Conservation (phyloP, 2,113 vertebrate species). For the Hemibagrus wyckioides region DNA sequence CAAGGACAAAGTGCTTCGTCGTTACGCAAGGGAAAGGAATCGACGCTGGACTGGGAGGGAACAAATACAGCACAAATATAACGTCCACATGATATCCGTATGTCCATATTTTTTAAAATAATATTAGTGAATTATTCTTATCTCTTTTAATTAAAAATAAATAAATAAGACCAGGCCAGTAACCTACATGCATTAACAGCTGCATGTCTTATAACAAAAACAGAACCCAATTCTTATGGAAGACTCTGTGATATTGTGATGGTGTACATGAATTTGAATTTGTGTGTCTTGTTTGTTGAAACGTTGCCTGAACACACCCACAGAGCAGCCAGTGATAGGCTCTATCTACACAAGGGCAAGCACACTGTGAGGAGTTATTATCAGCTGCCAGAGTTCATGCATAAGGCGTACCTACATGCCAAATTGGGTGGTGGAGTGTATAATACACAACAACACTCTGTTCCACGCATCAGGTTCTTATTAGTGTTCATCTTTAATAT, state of each 20-base stretch:
- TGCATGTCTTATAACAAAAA: neutral
- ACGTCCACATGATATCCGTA: neutral
- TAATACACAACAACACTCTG: conserved; percentile 17
- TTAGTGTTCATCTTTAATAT: neutral
- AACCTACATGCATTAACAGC: neutral
- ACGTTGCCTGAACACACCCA: conserved; percentile 40
- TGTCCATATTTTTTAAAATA: neutral
- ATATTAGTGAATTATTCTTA: neutral
- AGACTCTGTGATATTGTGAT: neutral
- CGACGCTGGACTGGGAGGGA: neutral
- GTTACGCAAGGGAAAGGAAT: neutral
- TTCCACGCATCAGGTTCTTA: conserved; percentile 2
- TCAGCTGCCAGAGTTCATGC: conserved; percentile 54
- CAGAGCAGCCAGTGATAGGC: conserved; percentile 40
- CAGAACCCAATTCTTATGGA: neutral
- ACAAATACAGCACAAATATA: neutral
- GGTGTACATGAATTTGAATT: neutral
- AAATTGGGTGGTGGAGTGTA: conserved; percentile 14
- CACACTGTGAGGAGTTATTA: conserved; percentile 62
- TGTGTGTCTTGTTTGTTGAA: conserved; percentile 24
- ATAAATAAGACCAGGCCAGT: neutral
- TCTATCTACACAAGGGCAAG: conserved; percentile 65
- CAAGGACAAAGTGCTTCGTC: neutral
- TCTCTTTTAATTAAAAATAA: neutral
- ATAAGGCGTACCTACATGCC: conserved; percentile 62